These are phyloP conservation scores for Papilio elwesi DNA, from an alignment of 2,888 invertebrate genomes.

Conservation along the genomic window DNA sequence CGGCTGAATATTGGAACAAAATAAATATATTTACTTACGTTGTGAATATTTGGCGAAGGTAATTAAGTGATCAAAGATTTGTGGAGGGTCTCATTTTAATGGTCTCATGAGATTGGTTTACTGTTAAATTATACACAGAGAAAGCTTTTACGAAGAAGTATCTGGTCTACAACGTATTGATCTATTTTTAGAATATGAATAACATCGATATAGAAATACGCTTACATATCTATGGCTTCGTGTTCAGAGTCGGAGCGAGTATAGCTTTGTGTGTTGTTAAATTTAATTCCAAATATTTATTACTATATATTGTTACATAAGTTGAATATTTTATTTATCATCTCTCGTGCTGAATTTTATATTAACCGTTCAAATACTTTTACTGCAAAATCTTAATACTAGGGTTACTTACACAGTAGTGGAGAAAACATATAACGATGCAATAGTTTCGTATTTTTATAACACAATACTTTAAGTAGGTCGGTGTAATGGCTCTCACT, in stretches of 20 bases:
- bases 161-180: conserved; percentile 18
- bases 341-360: no score
- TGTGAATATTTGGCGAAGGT: conserved; percentile 29
- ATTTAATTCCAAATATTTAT: background rate
- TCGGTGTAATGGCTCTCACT: no score
- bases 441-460: no score
- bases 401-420: no score
- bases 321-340: no score
- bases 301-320: no score
- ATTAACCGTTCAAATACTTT: no score
- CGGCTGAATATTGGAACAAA: conserved; percentile 16
- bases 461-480: no score
- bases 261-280: background rate
- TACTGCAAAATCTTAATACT: no score
- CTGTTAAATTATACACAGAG: conserved; percentile 26
- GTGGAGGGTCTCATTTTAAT: conserved; percentile 20
- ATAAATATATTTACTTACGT: conserved; percentile 6
- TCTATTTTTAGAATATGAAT: conserved; percentile 25
- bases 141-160: conserved; percentile 18
- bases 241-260: background rate
- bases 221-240: background rate
- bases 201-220: conserved; percentile 9
- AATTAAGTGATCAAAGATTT: conserved; percentile 35
- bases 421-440: no score
- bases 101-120: conserved; percentile 17